Percentiles rank a stretch among this genome's conserved stretches.
Conservation (phyloP, 2,888 invertebrate genomes). For the Pheosia tremula region DNA sequence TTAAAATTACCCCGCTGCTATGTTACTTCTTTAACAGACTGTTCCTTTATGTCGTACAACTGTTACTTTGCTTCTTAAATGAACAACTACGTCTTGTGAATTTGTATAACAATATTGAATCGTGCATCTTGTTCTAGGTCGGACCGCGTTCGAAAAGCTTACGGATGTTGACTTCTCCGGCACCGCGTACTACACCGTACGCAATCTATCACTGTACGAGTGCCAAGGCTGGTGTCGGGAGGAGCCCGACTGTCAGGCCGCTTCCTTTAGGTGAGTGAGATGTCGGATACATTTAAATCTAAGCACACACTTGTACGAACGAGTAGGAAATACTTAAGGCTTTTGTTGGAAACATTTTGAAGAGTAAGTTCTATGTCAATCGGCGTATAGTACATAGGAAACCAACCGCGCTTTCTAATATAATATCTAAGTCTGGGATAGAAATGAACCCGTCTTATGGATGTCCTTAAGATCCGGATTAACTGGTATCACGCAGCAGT, state of each 20-base stretch:
- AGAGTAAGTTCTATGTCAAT: neutral
- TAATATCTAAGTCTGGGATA: neutral
- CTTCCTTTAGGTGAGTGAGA: slow-evolving; percentile 88
- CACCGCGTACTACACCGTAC: slow-evolving; percentile 95
- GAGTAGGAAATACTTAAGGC: neutral
- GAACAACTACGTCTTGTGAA: neutral
- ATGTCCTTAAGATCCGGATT: neutral
- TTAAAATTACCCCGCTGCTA: too few species aligned
- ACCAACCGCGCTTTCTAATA: neutral
- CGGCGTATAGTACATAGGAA: neutral
- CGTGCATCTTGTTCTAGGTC: slow-evolving; percentile 83
- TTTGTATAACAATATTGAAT: neutral
- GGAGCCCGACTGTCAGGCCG: slow-evolving; percentile 96
- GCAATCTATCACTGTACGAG: slow-evolving; percentile 96
- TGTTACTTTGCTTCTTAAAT: too few species aligned
- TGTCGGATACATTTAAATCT: neutral
- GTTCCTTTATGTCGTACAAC: too few species aligned
- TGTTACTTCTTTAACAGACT: too few species aligned
- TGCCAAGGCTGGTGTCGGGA: slow-evolving; percentile 98
- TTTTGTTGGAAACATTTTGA: neutral
- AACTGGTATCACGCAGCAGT: neutral
- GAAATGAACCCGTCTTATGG: neutral
- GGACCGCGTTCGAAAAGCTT: slow-evolving; percentile 96
- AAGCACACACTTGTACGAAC: neutral
- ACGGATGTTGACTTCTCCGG: slow-evolving; percentile 96